These are phyloP conservation scores for Plebejus argus DNA, from an alignment of 2,888 invertebrate species.

Conservation along the genomic window DNA sequence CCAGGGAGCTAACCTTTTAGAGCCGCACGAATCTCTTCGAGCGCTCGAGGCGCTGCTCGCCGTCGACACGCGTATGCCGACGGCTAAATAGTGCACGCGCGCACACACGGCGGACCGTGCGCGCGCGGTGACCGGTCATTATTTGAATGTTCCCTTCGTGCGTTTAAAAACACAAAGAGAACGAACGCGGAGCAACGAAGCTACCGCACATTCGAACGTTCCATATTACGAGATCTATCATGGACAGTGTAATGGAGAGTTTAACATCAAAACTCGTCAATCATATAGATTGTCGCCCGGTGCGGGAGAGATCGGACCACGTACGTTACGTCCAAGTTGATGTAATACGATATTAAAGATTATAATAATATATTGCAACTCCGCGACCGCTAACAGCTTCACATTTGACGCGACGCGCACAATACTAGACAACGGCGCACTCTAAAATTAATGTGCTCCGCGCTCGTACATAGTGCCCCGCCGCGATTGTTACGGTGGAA, in stretches of 20 bases:
- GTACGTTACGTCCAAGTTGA: background rate
- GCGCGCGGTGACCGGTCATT: background rate
- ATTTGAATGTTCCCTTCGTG: background rate
- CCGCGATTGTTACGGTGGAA: background rate
- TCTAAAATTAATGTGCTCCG: too few relatives aligned
- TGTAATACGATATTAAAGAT: background rate
- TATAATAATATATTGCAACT: background rate
- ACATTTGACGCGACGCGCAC: background rate
- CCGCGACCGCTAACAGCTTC: background rate
- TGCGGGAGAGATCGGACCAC: background rate
- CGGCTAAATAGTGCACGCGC: background rate
- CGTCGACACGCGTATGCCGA: background rate
- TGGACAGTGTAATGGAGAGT: background rate
- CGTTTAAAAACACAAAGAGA: too few relatives aligned
- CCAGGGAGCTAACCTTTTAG: slow-evolving; percentile 56
- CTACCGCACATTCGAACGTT: slow-evolving; percentile 1
- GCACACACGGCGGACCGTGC: background rate
- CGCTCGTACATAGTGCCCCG: too few relatives aligned
- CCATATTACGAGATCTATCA: background rate
- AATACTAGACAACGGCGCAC: background rate
- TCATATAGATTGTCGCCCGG: background rate
- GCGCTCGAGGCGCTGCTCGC: slow-evolving; percentile 1
- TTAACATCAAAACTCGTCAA: background rate
- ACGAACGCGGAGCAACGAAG: background rate
- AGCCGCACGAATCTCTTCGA: slow-evolving; percentile 26